These are phyloP conservation scores for Acromyrmex heyeri DNA, from an alignment of 1,140 invertebrate species.

Conservation along the genomic window DNA sequence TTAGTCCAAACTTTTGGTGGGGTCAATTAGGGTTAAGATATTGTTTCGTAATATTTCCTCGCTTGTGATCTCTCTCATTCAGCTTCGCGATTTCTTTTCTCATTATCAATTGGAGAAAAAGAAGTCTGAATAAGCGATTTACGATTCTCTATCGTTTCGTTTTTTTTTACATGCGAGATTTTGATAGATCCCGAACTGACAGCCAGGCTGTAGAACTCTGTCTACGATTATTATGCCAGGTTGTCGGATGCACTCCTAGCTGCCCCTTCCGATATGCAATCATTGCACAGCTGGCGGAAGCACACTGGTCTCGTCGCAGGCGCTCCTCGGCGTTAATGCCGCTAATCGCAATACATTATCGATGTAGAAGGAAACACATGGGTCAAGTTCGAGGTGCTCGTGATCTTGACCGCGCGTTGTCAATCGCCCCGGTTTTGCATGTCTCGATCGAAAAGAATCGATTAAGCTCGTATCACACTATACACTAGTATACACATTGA, in stretches of 20 bases:
- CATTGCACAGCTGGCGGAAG: not conserved
- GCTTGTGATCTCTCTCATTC: not conserved
- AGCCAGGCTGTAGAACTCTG: not conserved
- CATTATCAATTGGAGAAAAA: not conserved
- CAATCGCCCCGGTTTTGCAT: not conserved
- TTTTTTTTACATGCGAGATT: not conserved
- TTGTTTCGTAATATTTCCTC: not conserved
- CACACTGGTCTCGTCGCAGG: not conserved
- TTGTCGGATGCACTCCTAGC: not conserved
- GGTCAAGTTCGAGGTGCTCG: slow-evolving; percentile 29
- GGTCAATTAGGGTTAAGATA: not conserved
- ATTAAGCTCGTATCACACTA: not conserved
- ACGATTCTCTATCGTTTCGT: not conserved
- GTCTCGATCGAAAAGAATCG: not conserved
- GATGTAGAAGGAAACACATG: not conserved
- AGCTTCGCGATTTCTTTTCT: not conserved
- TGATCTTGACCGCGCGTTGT: slow-evolving; percentile 24
- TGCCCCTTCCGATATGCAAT: slow-evolving; percentile 53
- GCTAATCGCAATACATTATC: slow-evolving; percentile 40
- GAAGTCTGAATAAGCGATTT: slow-evolving; percentile 3
- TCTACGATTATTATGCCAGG: not conserved
- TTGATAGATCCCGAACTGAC: not conserved
- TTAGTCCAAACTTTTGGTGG: no score
- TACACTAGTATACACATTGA: not conserved
- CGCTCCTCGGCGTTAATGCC: slow-evolving; percentile 9